A percentile compares a stretch with the other conserved stretches of the same genome.
Conservation (phyloP, 2,888 invertebrate genomes). For the Habroteleia sp. region DNA sequence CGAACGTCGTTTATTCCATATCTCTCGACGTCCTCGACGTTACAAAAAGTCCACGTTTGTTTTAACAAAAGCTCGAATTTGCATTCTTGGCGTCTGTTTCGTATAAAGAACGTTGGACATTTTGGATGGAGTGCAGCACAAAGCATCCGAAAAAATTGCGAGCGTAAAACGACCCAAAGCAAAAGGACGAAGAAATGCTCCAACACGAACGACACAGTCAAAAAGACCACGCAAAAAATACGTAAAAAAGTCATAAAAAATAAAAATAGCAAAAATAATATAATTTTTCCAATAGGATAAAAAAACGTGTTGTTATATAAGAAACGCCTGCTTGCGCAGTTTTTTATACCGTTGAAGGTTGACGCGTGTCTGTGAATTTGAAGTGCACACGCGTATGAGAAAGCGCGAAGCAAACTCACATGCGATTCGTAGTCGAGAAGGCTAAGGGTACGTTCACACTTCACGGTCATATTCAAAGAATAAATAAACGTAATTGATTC, state of each 20-base stretch:
- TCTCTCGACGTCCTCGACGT: neutral
- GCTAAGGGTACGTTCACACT: conserved; percentile 61
- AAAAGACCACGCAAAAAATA: neutral
- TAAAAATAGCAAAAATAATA: conserved; percentile 7
- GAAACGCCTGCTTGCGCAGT: conserved; percentile 30
- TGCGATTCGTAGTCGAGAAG: conserved; percentile 44
- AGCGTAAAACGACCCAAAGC: conserved; percentile 24
- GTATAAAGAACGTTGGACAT: conserved; percentile 33
- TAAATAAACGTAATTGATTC: conserved; percentile 36
- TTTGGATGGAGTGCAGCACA: conserved; percentile 29
- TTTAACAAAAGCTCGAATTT: conserved; percentile 53
- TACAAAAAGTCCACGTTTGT: conserved; percentile 26
- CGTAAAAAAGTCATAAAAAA: conserved; percentile 8
- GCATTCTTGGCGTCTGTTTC: conserved; percentile 36
- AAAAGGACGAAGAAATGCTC: conserved; percentile 23
- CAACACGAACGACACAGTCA: conserved; percentile 24
- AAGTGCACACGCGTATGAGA: conserved; percentile 44
- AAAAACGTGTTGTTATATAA: conserved; percentile 26
- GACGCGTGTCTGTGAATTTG: conserved; percentile 52
- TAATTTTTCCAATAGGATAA: conserved; percentile 13
- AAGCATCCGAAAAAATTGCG: conserved; percentile 51
- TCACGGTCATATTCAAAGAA: conserved; percentile 46
- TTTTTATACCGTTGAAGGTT: conserved; percentile 46
- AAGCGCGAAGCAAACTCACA: conserved; percentile 39
- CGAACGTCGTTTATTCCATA: conserved; percentile 9